These are phyloP conservation scores for Elgaria multicarinata DNA, from an alignment of 2,113 vertebrate species.

Conservation along the genomic window DNA sequence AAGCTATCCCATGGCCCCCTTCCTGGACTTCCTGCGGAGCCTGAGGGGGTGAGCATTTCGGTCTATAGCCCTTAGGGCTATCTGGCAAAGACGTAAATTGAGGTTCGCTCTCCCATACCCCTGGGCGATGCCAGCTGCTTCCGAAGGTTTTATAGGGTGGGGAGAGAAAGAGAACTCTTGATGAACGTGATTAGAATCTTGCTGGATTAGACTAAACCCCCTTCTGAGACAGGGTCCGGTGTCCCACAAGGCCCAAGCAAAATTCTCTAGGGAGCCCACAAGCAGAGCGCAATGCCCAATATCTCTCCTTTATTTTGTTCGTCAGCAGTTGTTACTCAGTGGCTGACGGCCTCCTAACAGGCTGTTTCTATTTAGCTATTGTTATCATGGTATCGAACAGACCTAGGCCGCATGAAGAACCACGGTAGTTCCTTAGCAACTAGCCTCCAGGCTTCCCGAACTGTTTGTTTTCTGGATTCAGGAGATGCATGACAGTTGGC, in stretches of 20 bases:
- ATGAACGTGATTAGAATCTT: too few relatives aligned
- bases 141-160: neutral
- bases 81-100: neutral
- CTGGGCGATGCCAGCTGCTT: neutral
- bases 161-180: neutral
- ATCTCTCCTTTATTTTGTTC: too few relatives aligned
- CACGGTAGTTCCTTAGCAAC: neutral
- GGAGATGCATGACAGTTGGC: neutral
- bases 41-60: slow-evolving; percentile 85
- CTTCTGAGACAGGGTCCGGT: neutral
- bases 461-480: neutral
- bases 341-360: too few relatives aligned
- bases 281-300: too few relatives aligned
- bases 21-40: slow-evolving; percentile 79
- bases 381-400: neutral
- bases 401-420: neutral
- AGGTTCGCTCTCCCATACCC: neutral
- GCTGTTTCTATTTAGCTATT: neutral
- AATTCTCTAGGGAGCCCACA: neutral
- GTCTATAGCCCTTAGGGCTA: too few relatives aligned
- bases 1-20: slow-evolving; percentile 80
- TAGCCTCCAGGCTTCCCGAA: too few relatives aligned
- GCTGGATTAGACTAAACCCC: neutral
- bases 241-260: neutral
- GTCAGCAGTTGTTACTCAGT: neutral